Conservation (phyloP, 2,888 invertebrate genomes). For the Agonopterix subpropinquella region DNA sequence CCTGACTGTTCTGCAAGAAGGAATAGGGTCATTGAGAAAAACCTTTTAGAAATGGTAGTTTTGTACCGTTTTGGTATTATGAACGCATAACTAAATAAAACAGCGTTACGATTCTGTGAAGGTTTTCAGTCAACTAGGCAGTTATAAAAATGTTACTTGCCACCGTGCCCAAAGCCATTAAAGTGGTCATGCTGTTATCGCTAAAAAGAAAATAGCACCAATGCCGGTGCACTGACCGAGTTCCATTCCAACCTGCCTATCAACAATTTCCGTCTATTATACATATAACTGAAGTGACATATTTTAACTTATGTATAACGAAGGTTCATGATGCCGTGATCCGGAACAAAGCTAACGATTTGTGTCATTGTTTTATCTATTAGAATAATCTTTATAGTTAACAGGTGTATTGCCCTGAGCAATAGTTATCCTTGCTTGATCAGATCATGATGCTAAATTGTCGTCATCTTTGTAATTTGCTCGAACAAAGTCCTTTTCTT, state of each 20-base stretch:
- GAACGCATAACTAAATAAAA: neutral
- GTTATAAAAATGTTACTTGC: slow-evolving; percentile 36
- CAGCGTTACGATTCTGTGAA: neutral
- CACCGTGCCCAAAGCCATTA: slow-evolving; percentile 64
- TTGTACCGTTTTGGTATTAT: no score
- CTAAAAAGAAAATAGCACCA: slow-evolving; percentile 47
- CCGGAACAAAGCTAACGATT: neutral
- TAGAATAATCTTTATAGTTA: neutral
- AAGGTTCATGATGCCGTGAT: no score
- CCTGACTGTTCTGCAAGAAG: no score
- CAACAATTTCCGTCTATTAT: neutral
- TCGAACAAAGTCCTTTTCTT: no score
- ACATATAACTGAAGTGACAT: no score
- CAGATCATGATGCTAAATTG: no score
- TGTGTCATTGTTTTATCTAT: neutral
- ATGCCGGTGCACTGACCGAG: slow-evolving; percentile 44
- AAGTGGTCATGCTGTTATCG: slow-evolving; percentile 66
- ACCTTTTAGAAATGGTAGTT: no score
- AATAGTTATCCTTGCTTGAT: neutral
- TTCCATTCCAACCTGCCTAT: slow-evolving; percentile 13
- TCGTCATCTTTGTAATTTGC: no score
- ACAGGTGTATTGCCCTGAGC: neutral
- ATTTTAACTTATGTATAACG: no score
- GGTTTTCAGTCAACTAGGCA: slow-evolving; percentile 20
- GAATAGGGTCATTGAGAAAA: no score